Conservation (phyloP, 1,140 invertebrate species). For the Lepidurus couesii region DNA sequence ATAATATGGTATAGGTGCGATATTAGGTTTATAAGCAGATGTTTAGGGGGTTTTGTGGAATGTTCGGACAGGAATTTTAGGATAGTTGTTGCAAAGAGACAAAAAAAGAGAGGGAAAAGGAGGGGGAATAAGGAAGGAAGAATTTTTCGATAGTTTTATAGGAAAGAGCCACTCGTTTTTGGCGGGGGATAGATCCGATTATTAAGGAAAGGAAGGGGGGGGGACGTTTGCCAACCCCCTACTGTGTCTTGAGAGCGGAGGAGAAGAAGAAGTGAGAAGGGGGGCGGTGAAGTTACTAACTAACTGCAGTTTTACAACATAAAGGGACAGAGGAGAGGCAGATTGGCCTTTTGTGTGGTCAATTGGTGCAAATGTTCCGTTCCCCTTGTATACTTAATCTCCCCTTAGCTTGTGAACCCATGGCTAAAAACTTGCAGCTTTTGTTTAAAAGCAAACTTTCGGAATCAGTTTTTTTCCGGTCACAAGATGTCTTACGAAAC, state of each 20-base stretch:
- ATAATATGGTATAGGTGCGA: too few relatives aligned
- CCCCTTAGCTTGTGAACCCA: not conserved
- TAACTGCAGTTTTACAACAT: not conserved
- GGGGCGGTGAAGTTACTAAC: not conserved
- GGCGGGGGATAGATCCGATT: not conserved
- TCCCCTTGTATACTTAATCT: not conserved
- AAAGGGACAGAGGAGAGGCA: not conserved
- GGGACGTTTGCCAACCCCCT: constrained; percentile 12
- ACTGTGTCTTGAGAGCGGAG: not conserved
- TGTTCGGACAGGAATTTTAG: not conserved
- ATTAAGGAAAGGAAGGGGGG: constrained; percentile 3
- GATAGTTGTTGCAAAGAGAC: not conserved
- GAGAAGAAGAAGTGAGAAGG: not conserved
- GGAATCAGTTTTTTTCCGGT: too few relatives aligned
- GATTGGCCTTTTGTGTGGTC: constrained; percentile 10
- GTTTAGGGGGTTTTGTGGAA: not conserved
- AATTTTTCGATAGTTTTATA: not conserved
- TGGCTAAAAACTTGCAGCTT: too few relatives aligned
- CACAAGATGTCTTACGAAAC: too few relatives aligned
- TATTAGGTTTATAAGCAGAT: not conserved
- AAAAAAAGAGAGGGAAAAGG: not conserved
- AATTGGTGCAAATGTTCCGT: not conserved
- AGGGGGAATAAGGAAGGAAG: not conserved
- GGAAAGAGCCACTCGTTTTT: too few relatives aligned
- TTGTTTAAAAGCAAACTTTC: too few relatives aligned